These are phyloP conservation scores for Orthosia gracilis DNA, from an alignment of 2,888 invertebrate genomes.

Conservation along the genomic window DNA sequence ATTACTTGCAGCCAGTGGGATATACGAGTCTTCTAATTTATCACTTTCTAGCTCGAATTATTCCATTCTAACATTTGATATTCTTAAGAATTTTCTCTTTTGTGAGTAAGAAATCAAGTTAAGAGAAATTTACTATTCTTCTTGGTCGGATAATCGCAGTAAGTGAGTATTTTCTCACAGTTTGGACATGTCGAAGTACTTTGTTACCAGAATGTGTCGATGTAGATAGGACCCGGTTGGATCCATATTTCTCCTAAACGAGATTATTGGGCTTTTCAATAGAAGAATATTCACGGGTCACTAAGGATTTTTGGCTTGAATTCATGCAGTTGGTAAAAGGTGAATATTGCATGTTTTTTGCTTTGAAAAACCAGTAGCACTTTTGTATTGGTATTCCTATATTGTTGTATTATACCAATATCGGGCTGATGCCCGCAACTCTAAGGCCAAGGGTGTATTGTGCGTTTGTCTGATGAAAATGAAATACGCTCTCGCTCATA, in stretches of 20 bases:
- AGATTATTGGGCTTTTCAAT: not conserved
- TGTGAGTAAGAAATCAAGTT: constrained; percentile 26
- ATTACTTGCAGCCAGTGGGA: not conserved
- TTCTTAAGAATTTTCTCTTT: constrained; percentile 33
- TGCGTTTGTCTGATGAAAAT: too few relatives aligned
- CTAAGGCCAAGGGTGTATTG: too few relatives aligned
- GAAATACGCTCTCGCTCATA: too few relatives aligned
- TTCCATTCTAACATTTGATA: constrained; percentile 30
- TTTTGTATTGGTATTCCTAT: too few relatives aligned
- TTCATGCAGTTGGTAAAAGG: too few relatives aligned
- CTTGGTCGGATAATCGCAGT: constrained; percentile 8
- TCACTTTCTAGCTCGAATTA: constrained; percentile 9
- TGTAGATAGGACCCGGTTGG: not conserved
- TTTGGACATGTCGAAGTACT: constrained; percentile 30
- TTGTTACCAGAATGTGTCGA: constrained; percentile 32
- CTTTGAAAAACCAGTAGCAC: too few relatives aligned
- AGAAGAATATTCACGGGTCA: not conserved
- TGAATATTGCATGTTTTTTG: too few relatives aligned
- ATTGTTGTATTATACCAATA: too few relatives aligned
- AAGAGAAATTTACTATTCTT: constrained; percentile 23
- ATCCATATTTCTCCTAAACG: not conserved
- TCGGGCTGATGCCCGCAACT: too few relatives aligned
- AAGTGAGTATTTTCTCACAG: constrained; percentile 25
- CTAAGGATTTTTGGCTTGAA: not conserved
- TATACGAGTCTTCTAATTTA: constrained; percentile 1